phyloP scores from a whole-genome alignment of 2,797 vertebrate species.

The Pteropus rufus region DNA sequence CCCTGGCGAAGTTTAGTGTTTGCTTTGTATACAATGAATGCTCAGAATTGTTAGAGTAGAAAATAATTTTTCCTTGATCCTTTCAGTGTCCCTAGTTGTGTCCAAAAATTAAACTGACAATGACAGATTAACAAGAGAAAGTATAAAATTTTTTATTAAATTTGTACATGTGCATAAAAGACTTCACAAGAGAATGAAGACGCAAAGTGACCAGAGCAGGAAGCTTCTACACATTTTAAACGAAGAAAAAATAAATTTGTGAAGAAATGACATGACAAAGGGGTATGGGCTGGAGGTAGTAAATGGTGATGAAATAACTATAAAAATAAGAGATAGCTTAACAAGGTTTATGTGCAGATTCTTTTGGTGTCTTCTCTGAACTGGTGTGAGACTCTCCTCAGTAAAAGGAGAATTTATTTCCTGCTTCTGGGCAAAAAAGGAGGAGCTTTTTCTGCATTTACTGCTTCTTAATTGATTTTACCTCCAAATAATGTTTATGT shows the following conservation, averaged over 20 bases:
- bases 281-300: neutral
- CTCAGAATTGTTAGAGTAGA: neutral
- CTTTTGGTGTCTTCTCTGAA: neutral
- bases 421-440: neutral
- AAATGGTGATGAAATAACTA: neutral
- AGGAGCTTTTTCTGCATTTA: neutral
- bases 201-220: neutral
- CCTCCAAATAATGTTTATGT: neutral
- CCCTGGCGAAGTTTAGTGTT: neutral
- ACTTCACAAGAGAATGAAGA: neutral
- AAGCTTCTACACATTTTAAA: neutral
- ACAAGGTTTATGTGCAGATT: neutral
- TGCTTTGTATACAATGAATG: neutral
- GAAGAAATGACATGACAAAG: neutral
- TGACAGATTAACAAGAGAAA: neutral
- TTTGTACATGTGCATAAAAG: neutral
- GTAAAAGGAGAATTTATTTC: neutral
- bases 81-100: neutral
- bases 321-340: neutral
- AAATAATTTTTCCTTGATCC: neutral
- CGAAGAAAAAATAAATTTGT: neutral
- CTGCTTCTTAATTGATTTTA: neutral
- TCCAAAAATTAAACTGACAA: neutral
- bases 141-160: neutral
- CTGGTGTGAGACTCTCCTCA: neutral